Evolutionary conservation across 2,888 invertebrate genomes (phyloP), one percentile per base, ranked within the genome.

Genomic region (Horisme vitalbata): DNA sequence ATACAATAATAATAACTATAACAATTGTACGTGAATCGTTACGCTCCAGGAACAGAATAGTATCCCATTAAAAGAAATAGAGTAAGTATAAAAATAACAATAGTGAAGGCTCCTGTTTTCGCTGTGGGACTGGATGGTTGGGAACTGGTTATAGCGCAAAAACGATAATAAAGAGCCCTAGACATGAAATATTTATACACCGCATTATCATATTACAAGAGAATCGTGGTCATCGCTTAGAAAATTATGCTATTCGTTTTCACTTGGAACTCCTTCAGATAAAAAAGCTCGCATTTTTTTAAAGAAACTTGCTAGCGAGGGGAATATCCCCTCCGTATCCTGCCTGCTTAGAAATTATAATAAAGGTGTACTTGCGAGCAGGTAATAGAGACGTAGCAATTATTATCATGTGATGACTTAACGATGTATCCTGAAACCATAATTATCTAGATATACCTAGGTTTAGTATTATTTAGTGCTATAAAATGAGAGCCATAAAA

Each of bases 121-220:
- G 66, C 74, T 65, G 65, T 68, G 71, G 69, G 70, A 74, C 71
- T 72, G 71, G 75, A 70, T 74, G 71, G 72, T 71, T 66, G 65
- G 65, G 70, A 83, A 86, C 86, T 69, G 78, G 85, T 85, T 85
- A 68, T 68, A 59, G 65, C 61, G 75, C 80, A 83, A 87, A 88
- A 86, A 87, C 77, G 77, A 83, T 78, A 76, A 71, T 75, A 82
- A 79, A 76, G 72, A 71, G 63, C 71, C 71, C 68, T 75, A 81
- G 76, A 77, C 80, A 85, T 86, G 78, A 83, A 87, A 86, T 83
- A 87, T 85, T 84, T 86, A 86, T 87, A 83, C 75, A 69, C 75
- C 69, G 70, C 81, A 88, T 89, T 89, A 89, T 87, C 87, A 89
- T 89, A 88, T 85, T 87, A 88, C 89, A 85, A 66, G 84, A 75